Conservation (phyloP, 2,797 vertebrate species). For the Crocidura indochinensis region DNA sequence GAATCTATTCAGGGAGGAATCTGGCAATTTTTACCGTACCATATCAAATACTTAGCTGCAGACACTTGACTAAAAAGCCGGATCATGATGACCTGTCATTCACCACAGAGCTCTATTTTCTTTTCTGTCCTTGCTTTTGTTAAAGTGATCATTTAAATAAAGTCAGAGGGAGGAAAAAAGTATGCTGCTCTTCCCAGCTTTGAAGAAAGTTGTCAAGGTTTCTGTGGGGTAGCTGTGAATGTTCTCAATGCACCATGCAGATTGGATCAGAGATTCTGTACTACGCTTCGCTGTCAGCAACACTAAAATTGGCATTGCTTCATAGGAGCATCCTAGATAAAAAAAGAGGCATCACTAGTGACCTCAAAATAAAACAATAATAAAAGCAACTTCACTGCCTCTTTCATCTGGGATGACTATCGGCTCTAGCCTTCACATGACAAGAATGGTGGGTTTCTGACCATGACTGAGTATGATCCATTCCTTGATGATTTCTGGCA, state of each 20-base stretch:
- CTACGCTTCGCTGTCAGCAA: conserved; percentile 54
- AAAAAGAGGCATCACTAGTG: conserved; percentile 16
- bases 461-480: conserved; percentile 61
- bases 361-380: conserved; percentile 65
- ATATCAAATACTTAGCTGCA: not conserved
- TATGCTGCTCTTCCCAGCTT: not conserved
- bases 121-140: not conserved
- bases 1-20: not conserved
- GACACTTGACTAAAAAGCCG: conserved; percentile 10
- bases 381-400: conserved; percentile 58
- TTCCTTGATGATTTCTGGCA: conserved; percentile 76
- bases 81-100: not conserved
- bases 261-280: conserved; percentile 6
- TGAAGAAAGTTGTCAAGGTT: conserved; percentile 33
- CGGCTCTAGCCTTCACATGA: conserved; percentile 23
- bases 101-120: not conserved
- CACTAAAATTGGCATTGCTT: conserved; percentile 41
- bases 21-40: not conserved
- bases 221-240: not conserved
- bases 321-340: conserved; percentile 63
- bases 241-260: conserved; percentile 17
- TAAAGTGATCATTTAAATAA: rapidly evolving
- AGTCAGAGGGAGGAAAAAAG: not conserved
- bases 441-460: conserved; percentile 18
- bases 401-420: conserved; percentile 2